Conservation (phyloP, 2,797 vertebrate genomes). For the Helarctos malayanus region DNA sequence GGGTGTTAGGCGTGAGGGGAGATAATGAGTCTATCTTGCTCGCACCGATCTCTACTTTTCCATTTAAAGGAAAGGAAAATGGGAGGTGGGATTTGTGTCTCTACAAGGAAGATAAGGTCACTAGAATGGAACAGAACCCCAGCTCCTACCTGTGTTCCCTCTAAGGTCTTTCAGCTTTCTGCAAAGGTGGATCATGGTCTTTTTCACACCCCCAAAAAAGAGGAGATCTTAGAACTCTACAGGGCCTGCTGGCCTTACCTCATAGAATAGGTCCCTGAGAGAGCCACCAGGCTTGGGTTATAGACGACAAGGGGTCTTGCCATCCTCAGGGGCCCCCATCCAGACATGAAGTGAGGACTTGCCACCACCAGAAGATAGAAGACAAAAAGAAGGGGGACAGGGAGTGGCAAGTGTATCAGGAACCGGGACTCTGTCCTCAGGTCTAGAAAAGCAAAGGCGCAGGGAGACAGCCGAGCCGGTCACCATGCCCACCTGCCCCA, state of each 20-base stretch:
- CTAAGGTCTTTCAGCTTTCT: background rate
- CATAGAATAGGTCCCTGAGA: slow-evolving; percentile 90
- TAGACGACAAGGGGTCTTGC: slow-evolving; percentile 87
- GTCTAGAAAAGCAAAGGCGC: slow-evolving; percentile 85
- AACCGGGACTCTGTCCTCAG: slow-evolving; percentile 90
- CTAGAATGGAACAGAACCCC: too few species aligned
- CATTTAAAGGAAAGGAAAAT: background rate
- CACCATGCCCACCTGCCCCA: background rate
- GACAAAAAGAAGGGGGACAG: slow-evolving; percentile 87
- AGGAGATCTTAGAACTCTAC: background rate
- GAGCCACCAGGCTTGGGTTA: slow-evolving; percentile 88
- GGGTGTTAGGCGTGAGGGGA: background rate
- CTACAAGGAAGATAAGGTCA: background rate
- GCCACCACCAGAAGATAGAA: slow-evolving; percentile 87
- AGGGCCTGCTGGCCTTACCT: slow-evolving; percentile 86
- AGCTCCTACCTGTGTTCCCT: rapidly evolving
- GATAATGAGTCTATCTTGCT: too few species aligned
- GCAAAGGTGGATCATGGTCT: background rate
- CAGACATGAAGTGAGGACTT: slow-evolving; percentile 86
- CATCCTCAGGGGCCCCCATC: slow-evolving; percentile 82
- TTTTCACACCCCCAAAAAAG: background rate
- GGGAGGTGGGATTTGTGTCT: background rate
- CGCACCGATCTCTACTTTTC: background rate
- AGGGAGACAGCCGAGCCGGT: rapidly evolving
- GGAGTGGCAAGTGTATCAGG: slow-evolving; percentile 89